Base-by-base conservation (phyloP, 1,140 invertebrate species). In the Drosophila navojoa region DNA sequence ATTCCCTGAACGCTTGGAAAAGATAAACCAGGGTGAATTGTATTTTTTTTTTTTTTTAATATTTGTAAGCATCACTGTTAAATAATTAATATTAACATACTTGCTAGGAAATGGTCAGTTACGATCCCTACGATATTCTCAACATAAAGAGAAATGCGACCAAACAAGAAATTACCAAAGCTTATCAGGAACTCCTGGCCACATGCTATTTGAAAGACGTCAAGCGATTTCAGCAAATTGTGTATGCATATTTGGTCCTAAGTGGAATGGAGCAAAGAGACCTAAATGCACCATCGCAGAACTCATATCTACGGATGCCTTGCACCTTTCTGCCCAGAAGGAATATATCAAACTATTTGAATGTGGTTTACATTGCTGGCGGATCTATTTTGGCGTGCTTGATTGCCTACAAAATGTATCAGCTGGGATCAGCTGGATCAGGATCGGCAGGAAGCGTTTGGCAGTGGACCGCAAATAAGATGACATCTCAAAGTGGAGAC, bases 61-160 rank as follows among this genome's bases (percentile, higher is more conserved):
- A 22, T 3, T 22, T 22, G 19, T 22, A 22, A 22, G 19, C 19
- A 22, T 22, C 19, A 22, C 3, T 22, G 19, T 3, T 29, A 29
- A 29, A 5, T 29, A 29, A 32, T 32, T 32, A 32, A 32, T 32
- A 9, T 9, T 10, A 9, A 32, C 6, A 32, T 9, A 6, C 32
- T 32, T 32, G 32, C 32, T 32, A 6, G 32, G 6, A 7, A 5
- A 32, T 32, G 61, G 61, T 53, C 25, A 27, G 35, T 29, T 40
- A 63, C 25, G 32, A 62, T 29, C 60, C 60, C 32, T 54, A 22
- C 25, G 35, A 44, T n/a, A 54, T 63, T 10, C 40, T 63, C 2
- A 25, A 50, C 6, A n/a, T 54, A n/a, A n/a, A n/a, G 38, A 53
- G 16, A 13, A 44, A 6, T 53, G 61, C 61, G 11, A 44, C 22